These are phyloP conservation scores for Heteronetta atricapilla DNA, from an alignment of 2,113 vertebrate genomes.

Conservation along the genomic window DNA sequence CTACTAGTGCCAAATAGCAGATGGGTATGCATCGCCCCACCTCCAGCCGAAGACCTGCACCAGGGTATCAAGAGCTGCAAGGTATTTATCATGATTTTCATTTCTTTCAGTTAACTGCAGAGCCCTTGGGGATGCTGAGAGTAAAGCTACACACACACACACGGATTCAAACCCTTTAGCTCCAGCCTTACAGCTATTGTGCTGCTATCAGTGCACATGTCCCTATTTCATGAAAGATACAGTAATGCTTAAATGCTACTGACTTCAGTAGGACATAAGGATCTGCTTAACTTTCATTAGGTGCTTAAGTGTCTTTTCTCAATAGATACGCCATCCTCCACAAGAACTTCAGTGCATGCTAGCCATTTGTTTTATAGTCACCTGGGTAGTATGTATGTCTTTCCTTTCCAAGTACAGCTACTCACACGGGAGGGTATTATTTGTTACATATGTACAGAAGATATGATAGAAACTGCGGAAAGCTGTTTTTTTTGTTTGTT, in stretches of 20 bases:
- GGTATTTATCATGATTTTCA: neutral
- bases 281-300: slow-evolving; percentile 1
- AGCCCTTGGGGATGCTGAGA: neutral
- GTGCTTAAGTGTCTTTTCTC: neutral
- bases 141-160: neutral
- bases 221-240: neutral
- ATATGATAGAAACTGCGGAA: neutral
- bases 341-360: neutral
- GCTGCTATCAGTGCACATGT: neutral
- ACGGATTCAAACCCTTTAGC: neutral
- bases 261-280: neutral
- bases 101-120: neutral
- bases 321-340: neutral
- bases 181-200: neutral
- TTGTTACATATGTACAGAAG: neutral
- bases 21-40: neutral
- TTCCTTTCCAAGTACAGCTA: neutral
- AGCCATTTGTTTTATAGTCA: neutral
- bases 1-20: rapidly evolving
- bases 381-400: neutral
- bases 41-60: neutral
- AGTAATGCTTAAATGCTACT: neutral
- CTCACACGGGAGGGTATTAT: neutral
- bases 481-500: neutral
- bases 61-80: neutral